Evolutionary conservation across 30 jellyfish, hydroid and myxozoan genomes (phyloP).

Genomic region (Aurelia sp.): DNA sequence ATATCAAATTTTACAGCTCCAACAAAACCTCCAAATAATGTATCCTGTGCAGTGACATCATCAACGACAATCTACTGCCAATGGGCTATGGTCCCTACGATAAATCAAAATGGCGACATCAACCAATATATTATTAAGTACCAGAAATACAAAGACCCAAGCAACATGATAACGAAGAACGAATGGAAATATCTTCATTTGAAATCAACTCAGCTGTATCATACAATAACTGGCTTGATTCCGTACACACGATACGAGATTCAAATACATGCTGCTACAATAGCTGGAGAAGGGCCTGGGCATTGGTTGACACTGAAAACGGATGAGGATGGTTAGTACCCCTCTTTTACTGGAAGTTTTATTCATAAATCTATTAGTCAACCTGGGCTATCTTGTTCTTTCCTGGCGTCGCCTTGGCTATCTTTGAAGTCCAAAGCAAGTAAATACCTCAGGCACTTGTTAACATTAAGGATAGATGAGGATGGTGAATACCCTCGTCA

Average conservation of each 20-base stretch:
- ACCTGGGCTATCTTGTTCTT: too few relatives aligned
- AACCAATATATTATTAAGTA: slow-evolving; percentile 5
- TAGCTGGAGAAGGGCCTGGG: slow-evolving; percentile 50
- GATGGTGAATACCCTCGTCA: slow-evolving; percentile 28
- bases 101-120: slow-evolving; percentile 41
- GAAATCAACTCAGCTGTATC: neutral
- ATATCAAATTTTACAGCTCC: slow-evolving; percentile 47
- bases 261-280: slow-evolving; percentile 32
- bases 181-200: slow-evolving; percentile 15
- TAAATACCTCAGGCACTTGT: slow-evolving; percentile 32
- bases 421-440: neutral
- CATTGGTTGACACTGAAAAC: slow-evolving; percentile 57
- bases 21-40: slow-evolving; percentile 48
- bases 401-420: too few relatives aligned
- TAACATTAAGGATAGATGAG: slow-evolving; percentile 48
- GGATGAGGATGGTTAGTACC: slow-evolving; percentile 58
- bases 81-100: slow-evolving; percentile 53
- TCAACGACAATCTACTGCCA: slow-evolving; percentile 39
- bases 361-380: too few relatives aligned
- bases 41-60: slow-evolving; percentile 46
- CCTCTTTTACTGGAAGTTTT: too few relatives aligned
- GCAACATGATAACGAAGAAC: slow-evolving; percentile 14
- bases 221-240: slow-evolving; percentile 6
- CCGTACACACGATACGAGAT: slow-evolving; percentile 61
- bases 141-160: slow-evolving; percentile 40